A percentile compares a stretch with the other conserved stretches of the same genome.
phyloP scores from a whole-genome alignment of 1,140 invertebrate genomes.

The Lerema accius region DNA sequence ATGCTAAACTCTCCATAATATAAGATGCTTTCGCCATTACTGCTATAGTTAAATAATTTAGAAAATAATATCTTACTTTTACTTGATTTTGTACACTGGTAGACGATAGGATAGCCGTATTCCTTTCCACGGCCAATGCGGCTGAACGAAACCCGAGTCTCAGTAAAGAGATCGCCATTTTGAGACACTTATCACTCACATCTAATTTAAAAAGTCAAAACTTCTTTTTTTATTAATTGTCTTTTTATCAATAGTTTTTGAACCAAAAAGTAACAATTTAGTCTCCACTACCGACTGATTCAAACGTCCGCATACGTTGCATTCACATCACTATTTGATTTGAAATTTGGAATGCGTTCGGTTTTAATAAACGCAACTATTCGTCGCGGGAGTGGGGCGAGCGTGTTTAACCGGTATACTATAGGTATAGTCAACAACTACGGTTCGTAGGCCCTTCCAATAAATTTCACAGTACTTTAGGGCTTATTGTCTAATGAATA shows the following conservation, averaged over 20 bases:
- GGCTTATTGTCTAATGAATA: neutral
- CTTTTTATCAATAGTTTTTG: neutral
- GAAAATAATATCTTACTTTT: constrained; percentile 52
- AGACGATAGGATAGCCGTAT: constrained; percentile 55
- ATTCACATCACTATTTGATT: constrained; percentile 34
- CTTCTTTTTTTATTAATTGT: constrained; percentile 3
- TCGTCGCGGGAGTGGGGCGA: constrained; percentile 27
- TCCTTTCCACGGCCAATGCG: constrained; percentile 63
- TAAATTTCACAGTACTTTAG: constrained; percentile 14
- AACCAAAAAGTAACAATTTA: neutral
- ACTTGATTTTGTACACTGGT: constrained; percentile 57
- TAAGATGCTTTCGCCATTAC: too few species aligned
- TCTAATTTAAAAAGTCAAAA: constrained; percentile 36
- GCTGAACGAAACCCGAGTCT: constrained; percentile 62
- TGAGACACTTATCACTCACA: constrained; percentile 47
- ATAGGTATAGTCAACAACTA: constrained; percentile 22
- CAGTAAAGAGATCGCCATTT: constrained; percentile 68
- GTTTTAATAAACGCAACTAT: constrained; percentile 29
- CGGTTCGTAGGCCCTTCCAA: neutral
- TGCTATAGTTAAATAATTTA: too few species aligned
- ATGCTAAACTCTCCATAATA: too few species aligned
- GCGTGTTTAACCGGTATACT: constrained; percentile 17
- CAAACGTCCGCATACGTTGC: constrained; percentile 6
- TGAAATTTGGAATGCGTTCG: constrained; percentile 22
- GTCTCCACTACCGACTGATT: constrained; percentile 8